Percentiles rank a stretch among this genome's conserved stretches.
These are phyloP conservation scores for Aphodius sticticus DNA, from an alignment of 2,888 invertebrate species.

Conservation along the genomic window DNA sequence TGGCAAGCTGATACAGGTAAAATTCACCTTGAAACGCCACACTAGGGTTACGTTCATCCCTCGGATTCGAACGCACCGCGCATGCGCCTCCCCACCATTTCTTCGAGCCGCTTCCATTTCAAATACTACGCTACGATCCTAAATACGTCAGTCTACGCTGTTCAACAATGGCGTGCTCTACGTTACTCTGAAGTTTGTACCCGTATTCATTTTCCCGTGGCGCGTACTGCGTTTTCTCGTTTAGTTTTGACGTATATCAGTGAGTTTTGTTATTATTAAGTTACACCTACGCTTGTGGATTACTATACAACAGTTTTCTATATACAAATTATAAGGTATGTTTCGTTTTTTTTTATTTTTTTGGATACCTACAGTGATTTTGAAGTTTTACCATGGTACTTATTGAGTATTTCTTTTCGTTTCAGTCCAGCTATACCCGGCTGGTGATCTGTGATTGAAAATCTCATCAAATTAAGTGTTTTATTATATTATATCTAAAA, in stretches of 20 bases:
- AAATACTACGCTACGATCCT: conserved; percentile 1
- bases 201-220: not conserved
- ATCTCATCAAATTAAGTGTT: not conserved
- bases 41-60: conserved; percentile 22
- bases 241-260: not conserved
- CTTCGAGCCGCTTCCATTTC: conserved; percentile 31
- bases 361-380: too few relatives aligned
- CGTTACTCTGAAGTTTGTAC: not conserved
- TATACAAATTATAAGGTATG: not conserved
- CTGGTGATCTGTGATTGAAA: not conserved
- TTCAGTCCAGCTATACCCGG: not conserved
- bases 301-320: not conserved
- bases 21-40: conserved; percentile 42
- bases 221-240: not conserved
- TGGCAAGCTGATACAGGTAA: conserved; percentile 52
- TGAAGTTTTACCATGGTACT: too few relatives aligned
- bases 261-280: not conserved
- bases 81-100: conserved; percentile 37
- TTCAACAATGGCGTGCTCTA: not conserved
- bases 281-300: not conserved
- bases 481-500: not conserved
- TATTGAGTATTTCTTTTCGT: not conserved
- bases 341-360: not conserved
- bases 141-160: not conserved
- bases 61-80: conserved; percentile 28